Percentiles rank a stretch among this genome's conserved stretches.
phyloP scores from a whole-genome alignment of 2,888 invertebrate species.

The Megaustenia siamemsis region DNA sequence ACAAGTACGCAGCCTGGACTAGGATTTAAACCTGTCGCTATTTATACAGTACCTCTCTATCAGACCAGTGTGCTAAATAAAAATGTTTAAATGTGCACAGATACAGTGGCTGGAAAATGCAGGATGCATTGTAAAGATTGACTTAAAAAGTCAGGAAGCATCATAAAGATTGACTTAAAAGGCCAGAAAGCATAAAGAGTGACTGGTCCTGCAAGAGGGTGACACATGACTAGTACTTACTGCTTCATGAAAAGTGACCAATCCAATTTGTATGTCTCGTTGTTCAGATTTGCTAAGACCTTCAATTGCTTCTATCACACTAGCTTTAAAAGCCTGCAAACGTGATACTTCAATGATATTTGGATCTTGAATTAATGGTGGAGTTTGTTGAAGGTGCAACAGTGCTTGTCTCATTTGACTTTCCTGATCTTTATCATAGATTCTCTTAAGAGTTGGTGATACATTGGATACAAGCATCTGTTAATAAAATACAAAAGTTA shows the following conservation, averaged over 20 bases:
- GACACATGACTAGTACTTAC: constrained; percentile 18
- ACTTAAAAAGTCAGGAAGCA: too few relatives aligned
- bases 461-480: background rate
- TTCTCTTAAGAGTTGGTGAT: background rate
- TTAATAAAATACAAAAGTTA: too few relatives aligned
- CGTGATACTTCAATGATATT: background rate
- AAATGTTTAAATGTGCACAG: too few relatives aligned
- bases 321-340: constrained; percentile 19
- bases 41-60: too few relatives aligned
- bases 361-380: background rate
- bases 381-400: background rate
- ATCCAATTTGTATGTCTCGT: background rate
- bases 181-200: too few relatives aligned
- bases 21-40: too few relatives aligned
- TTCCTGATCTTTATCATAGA: background rate
- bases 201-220: too few relatives aligned
- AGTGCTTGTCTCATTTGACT: background rate
- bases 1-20: too few relatives aligned
- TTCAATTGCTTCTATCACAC: constrained; percentile 6
- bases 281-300: background rate
- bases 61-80: too few relatives aligned
- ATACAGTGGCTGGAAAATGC: too few relatives aligned
- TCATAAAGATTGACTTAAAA: too few relatives aligned
- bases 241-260: constrained; percentile 34
- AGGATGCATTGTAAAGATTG: too few relatives aligned